phyloP scores from a whole-genome alignment of 2,888 invertebrate genomes.

The Aporophyla nigra region DNA sequence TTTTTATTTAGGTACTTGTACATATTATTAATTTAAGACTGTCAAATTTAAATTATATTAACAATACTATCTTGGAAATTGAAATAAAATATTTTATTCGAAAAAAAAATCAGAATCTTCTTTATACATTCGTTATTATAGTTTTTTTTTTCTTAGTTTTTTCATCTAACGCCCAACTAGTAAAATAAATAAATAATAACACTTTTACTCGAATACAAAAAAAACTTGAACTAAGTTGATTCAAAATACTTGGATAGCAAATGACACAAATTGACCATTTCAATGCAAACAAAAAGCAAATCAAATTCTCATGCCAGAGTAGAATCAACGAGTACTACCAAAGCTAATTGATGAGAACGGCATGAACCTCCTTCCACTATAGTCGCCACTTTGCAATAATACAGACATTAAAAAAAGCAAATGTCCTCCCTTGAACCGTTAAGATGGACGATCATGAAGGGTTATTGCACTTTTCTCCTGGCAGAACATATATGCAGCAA shows the following conservation, averaged over 20 bases:
- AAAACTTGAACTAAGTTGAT: background rate
- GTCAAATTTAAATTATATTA: too few relatives aligned
- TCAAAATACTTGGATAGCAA: background rate
- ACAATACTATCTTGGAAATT: background rate
- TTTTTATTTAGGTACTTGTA: background rate
- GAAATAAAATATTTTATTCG: background rate
- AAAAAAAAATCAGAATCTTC: background rate
- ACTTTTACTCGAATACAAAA: background rate
- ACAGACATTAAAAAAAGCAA: constrained; percentile 37
- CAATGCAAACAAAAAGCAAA: constrained; percentile 10
- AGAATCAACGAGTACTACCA: constrained; percentile 12
- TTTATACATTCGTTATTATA: background rate
- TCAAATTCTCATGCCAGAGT: constrained; percentile 38
- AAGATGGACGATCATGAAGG: constrained; percentile 31
- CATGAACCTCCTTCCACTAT: constrained; percentile 8
- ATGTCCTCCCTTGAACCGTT: constrained; percentile 39
- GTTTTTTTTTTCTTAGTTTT: too few relatives aligned
- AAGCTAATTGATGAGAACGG: background rate
- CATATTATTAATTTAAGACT: too few relatives aligned
- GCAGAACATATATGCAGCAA: background rate
- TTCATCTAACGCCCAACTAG: too few relatives aligned
- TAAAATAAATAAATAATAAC: background rate
- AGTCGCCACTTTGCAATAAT: constrained; percentile 14
- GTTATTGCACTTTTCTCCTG: constrained; percentile 21
- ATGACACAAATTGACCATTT: constrained; percentile 6